Percentiles rank a stretch among this genome's conserved stretches.
These are phyloP conservation scores for Pogonognathellus flavescens DNA, from an alignment of 1,140 invertebrate species.

Conservation along the genomic window DNA sequence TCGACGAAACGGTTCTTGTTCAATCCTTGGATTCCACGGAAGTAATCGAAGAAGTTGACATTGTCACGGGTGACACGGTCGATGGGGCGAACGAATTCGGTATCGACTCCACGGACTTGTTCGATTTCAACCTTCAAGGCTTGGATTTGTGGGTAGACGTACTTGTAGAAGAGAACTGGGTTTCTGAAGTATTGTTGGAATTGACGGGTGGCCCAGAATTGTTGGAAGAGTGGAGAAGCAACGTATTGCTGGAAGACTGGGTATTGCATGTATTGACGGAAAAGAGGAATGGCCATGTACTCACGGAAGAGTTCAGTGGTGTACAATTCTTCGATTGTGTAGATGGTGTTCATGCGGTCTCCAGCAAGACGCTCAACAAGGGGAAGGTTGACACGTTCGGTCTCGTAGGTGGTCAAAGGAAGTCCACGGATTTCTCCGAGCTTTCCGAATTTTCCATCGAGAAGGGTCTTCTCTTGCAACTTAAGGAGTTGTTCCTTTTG, in stretches of 20 bases:
- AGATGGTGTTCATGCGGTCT: conserved; percentile 20
- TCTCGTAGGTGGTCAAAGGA: background rate
- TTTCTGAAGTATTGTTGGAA: conserved; percentile 57
- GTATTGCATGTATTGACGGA: conserved; percentile 56
- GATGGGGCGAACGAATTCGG: conserved; percentile 6
- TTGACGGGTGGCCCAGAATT: conserved; percentile 45
- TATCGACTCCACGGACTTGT: background rate
- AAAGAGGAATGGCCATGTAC: conserved; percentile 60
- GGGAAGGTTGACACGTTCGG: conserved; percentile 18
- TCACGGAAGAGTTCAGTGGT: conserved; percentile 56
- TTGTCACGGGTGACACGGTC: background rate
- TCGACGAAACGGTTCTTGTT: conserved; percentile 20
- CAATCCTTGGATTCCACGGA: conserved; percentile 34
- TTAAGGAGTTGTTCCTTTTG: conserved; percentile 12
- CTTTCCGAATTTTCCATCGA: conserved; percentile 8
- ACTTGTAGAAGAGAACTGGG: conserved; percentile 60
- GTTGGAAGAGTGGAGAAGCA: conserved; percentile 52
- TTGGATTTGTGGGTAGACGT: conserved; percentile 56
- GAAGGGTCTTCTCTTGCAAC: conserved; percentile 17
- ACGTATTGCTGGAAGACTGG: conserved; percentile 58
- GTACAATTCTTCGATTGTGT: conserved; percentile 55
- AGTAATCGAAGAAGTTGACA: conserved; percentile 1
- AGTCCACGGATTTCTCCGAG: conserved; percentile 4
- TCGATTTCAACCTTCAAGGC: conserved; percentile 3
- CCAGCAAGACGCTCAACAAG: conserved; percentile 20